phyloP scores from a whole-genome alignment of 2,113 vertebrate species.

The Alces alces region DNA sequence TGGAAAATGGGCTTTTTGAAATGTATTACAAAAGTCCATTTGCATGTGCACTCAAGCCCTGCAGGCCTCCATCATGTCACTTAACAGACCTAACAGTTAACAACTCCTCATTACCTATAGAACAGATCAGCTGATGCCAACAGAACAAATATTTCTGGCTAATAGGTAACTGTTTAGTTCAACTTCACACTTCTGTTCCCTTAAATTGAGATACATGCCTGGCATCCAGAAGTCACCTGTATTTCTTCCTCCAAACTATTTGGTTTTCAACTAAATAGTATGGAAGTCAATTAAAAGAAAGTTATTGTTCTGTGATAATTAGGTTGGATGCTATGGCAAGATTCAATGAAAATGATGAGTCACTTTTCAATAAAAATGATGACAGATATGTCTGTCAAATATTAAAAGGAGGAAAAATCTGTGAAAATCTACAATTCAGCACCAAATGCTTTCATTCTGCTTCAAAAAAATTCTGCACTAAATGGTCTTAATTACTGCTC shows the following conservation, averaged over 20 bases:
- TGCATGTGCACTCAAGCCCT: neutral
- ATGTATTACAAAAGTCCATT: neutral
- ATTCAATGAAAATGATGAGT: slow-evolving; percentile 42
- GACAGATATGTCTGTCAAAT: slow-evolving; percentile 41
- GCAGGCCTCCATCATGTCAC: neutral
- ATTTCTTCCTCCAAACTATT: slow-evolving; percentile 27
- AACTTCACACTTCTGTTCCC: neutral
- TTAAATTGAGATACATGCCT: neutral
- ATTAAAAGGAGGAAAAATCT: neutral
- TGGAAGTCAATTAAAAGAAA: slow-evolving; percentile 52
- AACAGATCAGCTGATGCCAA: slow-evolving; percentile 1
- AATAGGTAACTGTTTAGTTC: neutral
- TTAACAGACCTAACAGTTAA: slow-evolving; percentile 3
- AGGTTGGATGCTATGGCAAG: slow-evolving; percentile 26
- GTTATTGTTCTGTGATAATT: slow-evolving; percentile 28
- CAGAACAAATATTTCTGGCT: neutral
- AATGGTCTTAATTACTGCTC: slow-evolving; percentile 13
- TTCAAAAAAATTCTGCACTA: neutral
- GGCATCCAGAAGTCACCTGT: neutral
- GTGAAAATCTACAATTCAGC: slow-evolving; percentile 23
- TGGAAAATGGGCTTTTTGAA: slow-evolving; percentile 28
- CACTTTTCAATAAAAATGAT: neutral
- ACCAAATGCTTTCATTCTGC: neutral
- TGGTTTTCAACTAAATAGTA: slow-evolving; percentile 39
- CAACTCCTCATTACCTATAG: neutral